Conservation (phyloP, 1,140 invertebrate genomes). For the Apis cerana region DNA sequence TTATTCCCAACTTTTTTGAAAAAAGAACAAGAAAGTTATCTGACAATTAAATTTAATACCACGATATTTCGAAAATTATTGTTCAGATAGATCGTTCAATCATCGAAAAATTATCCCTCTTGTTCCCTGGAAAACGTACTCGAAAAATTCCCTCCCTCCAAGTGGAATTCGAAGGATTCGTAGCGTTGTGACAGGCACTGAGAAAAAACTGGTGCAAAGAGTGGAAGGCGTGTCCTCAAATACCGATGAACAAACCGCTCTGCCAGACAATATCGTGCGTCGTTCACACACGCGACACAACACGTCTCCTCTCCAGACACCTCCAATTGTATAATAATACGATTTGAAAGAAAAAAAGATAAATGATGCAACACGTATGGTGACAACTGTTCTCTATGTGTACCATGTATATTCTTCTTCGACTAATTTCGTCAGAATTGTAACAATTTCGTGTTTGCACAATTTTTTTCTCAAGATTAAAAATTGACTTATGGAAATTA, state of each 20-base stretch:
- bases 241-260: slow-evolving; percentile 61
- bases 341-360: neutral
- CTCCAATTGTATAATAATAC: slow-evolving; percentile 48
- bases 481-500: neutral
- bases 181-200: slow-evolving; percentile 3
- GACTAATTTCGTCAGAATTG: no score
- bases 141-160: slow-evolving; percentile 9
- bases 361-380: no score
- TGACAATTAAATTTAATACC: no score
- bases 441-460: no score
- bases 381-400: no score
- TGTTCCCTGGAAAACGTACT: neutral
- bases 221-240: slow-evolving; percentile 37
- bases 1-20: no score
- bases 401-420: neutral
- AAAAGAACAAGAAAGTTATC: no score
- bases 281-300: neutral
- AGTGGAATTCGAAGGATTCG: slow-evolving; percentile 31
- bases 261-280: slow-evolving; percentile 52
- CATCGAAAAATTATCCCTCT: neutral
- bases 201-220: slow-evolving; percentile 26
- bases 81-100: no score
- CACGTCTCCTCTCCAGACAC: slow-evolving; percentile 20
- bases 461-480: neutral
- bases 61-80: no score